Conservation (phyloP, 2,113 vertebrate genomes). For the Gracilinanus agilis region DNA sequence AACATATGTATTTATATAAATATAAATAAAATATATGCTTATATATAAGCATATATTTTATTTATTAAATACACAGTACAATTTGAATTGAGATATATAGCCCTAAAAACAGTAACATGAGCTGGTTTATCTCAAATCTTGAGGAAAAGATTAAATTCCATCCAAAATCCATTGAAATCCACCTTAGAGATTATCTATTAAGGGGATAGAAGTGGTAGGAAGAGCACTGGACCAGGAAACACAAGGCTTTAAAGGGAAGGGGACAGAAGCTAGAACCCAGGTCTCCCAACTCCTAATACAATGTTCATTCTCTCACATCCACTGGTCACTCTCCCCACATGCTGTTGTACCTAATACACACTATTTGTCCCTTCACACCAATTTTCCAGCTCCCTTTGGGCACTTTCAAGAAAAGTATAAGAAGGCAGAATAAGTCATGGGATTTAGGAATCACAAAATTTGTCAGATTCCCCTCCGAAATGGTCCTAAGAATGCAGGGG, state of each 20-base stretch:
- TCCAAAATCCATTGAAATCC: background rate
- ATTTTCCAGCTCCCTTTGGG: background rate
- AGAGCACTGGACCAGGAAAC: background rate
- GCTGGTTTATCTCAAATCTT: background rate
- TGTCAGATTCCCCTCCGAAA: background rate
- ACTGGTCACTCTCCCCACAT: background rate
- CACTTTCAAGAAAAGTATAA: background rate
- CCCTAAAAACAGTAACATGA: background rate
- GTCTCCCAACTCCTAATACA: background rate
- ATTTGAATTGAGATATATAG: background rate
- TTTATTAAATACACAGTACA: background rate
- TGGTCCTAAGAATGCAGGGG: background rate
- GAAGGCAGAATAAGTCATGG: background rate
- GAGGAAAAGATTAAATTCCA: background rate
- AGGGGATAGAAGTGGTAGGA: background rate
- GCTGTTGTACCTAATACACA: background rate
- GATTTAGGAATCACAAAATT: background rate
- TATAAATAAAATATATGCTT: too few species aligned
- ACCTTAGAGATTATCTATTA: background rate
- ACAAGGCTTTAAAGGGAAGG: background rate
- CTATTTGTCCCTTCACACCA: background rate
- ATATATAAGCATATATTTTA: background rate
- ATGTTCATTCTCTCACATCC: background rate
- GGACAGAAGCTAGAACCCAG: background rate
- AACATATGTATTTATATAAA: too few species aligned